phyloP scores from a whole-genome alignment of 2,888 invertebrate genomes.

The Bursaphelenchus okinawaensis region DNA sequence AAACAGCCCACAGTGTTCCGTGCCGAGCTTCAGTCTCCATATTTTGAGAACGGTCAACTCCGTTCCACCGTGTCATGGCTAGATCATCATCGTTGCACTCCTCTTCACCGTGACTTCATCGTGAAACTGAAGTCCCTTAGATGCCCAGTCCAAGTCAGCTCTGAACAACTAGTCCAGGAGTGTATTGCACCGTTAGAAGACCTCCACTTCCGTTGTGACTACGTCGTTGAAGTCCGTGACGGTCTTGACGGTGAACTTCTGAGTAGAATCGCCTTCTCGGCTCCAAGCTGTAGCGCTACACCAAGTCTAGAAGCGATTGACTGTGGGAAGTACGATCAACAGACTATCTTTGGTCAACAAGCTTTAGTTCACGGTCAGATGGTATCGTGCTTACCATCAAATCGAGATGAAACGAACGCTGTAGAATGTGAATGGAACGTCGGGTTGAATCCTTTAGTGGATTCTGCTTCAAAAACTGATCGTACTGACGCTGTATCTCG shows the following conservation, averaged over 20 bases:
- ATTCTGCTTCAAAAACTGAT: too few relatives aligned
- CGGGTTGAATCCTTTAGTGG: neutral
- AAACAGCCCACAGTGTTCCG: slow-evolving; percentile 11
- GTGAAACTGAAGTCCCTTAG: slow-evolving; percentile 35
- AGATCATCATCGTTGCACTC: slow-evolving; percentile 29
- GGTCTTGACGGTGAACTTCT: neutral
- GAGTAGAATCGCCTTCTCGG: slow-evolving; percentile 7
- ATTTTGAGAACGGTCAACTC: slow-evolving; percentile 26
- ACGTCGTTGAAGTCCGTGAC: slow-evolving; percentile 32
- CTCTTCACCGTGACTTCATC: slow-evolving; percentile 24
- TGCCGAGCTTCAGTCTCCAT: slow-evolving; percentile 31
- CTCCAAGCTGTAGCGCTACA: neutral
- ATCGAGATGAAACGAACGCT: neutral
- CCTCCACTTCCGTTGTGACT: slow-evolving; percentile 45
- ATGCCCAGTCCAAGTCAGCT: slow-evolving; percentile 25
- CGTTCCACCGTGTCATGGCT: slow-evolving; percentile 39
- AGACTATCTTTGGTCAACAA: neutral
- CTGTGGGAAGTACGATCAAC: slow-evolving; percentile 1
- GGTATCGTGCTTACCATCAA: neutral
- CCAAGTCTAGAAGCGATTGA: slow-evolving; percentile 5
- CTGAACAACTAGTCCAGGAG: slow-evolving; percentile 35
- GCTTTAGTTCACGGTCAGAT: neutral
- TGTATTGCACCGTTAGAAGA: slow-evolving; percentile 39
- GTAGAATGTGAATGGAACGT: slow-evolving; percentile 18
- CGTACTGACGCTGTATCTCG: too few relatives aligned